Conservation (phyloP, 2,797 vertebrate species). For the Sebastes oblongus region DNA sequence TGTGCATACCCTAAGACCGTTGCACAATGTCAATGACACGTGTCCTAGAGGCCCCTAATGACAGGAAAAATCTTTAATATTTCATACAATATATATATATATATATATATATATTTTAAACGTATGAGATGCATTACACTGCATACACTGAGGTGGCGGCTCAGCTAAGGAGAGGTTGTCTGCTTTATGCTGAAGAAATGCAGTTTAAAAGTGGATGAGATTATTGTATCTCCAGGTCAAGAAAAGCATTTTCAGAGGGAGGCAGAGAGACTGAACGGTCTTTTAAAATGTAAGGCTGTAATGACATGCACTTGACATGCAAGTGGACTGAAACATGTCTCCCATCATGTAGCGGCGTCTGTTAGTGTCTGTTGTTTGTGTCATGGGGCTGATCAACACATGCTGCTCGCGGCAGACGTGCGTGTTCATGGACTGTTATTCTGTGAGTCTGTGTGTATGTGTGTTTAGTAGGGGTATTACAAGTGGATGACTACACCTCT, state of each 20-base stretch:
- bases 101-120: neutral
- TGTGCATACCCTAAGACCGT: constrained; percentile 16
- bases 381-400: constrained; percentile 47
- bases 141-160: neutral
- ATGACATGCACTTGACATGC: neutral
- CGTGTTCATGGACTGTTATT: constrained; percentile 33
- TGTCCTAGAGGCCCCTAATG: neutral
- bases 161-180: neutral
- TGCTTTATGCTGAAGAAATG: neutral
- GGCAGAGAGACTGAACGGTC: neutral
- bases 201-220: neutral
- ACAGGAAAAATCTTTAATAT: neutral
- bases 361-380: constrained; percentile 44
- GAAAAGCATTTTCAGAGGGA: constrained; percentile 1
- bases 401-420: constrained; percentile 44
- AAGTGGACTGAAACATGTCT: constrained; percentile 18
- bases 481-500: constrained; percentile 76
- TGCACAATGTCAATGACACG: constrained; percentile 39
- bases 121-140: neutral
- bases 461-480: constrained; percentile 59
- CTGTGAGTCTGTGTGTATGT: constrained; percentile 14
- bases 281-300: constrained; percentile 26
- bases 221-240: neutral
- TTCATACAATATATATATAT: neutral
- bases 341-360: constrained; percentile 20